Base-by-base conservation (phyloP, 2,888 invertebrate species). In the Smittia sp. region DNA sequence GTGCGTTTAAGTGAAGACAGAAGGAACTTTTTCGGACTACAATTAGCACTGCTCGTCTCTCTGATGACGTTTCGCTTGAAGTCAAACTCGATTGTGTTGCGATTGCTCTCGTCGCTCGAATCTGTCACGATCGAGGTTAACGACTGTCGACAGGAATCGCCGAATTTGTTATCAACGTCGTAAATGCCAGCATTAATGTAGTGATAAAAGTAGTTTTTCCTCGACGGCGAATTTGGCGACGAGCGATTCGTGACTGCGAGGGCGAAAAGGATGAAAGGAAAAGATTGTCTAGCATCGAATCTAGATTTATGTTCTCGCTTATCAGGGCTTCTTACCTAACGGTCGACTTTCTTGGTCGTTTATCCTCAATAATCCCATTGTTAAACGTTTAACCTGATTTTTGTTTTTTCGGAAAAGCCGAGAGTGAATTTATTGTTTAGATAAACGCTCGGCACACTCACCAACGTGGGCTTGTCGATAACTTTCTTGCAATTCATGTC, bases 11-110 rank as follows among this genome's bases (percentile, higher is more conserved):
- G 39, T 46, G 73, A 65, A 15, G 73, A 41, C 22, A 65, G 27
- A 9, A 73, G 41, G 32, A 62, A 73, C 22, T 65, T 73, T 15
- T 73, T 73, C n/a, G 73, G 73, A 46, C 73, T 73, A 32, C 73
- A 73, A 65, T 73, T 73, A 38, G 73, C 83, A 77, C 83, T 83
- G 76, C 82, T 81, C 3, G 83, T 82, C 79, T 83, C 82, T 54
- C 83, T 77, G 74, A 82, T 76, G 6, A 73, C n/a, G 46, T 73
- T 73, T 7, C 27, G 6, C 46, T 73, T 73, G 11, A 73, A 41
- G n/a, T 73, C 73, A 20, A 73, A 73, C 32, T 73, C 73, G n/a
- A 73, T 72, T 38, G 72, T 72, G 15, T 72, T 73, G 3, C 65
- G 41, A 63, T 46, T 73, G 38, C 62, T 54, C 1, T 54, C 32